Evolutionary conservation across 2,113 vertebrate genomes (phyloP), one percentile per base, ranked within the genome.

Genomic region (Cervus canadensis): DNA sequence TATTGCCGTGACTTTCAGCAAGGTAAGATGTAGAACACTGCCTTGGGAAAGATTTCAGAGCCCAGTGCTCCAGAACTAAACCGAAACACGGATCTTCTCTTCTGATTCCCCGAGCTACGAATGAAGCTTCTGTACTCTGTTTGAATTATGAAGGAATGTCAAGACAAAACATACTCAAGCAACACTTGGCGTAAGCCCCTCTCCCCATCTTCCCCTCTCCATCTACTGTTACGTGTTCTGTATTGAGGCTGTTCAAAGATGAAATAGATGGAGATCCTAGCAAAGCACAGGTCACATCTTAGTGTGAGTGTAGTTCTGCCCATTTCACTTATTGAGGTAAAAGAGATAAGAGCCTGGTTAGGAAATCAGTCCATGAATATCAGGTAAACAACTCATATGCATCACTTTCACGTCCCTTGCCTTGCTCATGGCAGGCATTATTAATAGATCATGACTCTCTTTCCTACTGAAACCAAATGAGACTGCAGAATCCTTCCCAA

Each of bases 391-490:
- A 52, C n/a, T 78, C 23, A 2, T 23, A 43, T 7, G 6, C 6
- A 45, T 76, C 87, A 67, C 36, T 26, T 93, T 94, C 43, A 56
- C 56, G 21, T 91, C 21, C 88, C 48, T 76, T 82, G 56, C 86
- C 48, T 59, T 78, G 45, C 48, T 60, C 25, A 52, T 36, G 43
- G 57, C 64, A 97, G 88, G 57, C 85, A 76, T 95, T 94, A 79
- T 92, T 92, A 95, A 85, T 76, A 91, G 74, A 91, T 88, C 33
- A 43, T 5, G 25, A 13, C 60, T 91, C n/a, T 79, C 40, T 90
- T 94, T 40, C 93, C 60, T 88, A 67, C 67, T 93, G 91, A 57
- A 15, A 86, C 59, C 85, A 95, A 81, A 76, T 91, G 67, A 88
- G 93, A 95, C 85, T 74, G 28, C 52, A 90, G 64, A 91, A 91